Base-by-base conservation (phyloP, 2,797 vertebrate species). In the Acrossocheilus fasciatus region DNA sequence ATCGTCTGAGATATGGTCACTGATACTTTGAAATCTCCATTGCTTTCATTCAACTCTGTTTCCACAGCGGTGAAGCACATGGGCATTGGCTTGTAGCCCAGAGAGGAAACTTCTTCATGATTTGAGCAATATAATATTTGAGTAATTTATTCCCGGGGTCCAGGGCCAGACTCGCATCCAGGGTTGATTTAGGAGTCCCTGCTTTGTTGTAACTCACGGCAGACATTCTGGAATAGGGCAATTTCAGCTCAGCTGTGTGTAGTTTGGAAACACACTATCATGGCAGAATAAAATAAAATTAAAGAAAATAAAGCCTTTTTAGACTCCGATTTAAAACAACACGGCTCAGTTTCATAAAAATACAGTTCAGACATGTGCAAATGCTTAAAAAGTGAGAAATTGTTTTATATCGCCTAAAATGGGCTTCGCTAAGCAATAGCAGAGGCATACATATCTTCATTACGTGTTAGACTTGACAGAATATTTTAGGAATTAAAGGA, bases 111-210 rank as follows among this genome's bases (percentile, higher is more conserved):
- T 82, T 85, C 81, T 82, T 83, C 84, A 80, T 74, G 83, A 90
- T 91, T 87, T 85, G 88, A 90, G 85, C 88, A 87, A 90, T 91
- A 90, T 90, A 90, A 89, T 87, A 86, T 77, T 76, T 30, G 43
- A 84, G 86, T 89, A 84, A 89, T 90, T 90, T 90, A 86, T 89
- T 81, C 74, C 80, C 9, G 36, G 57, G 77, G 84, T 87, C 59
- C 18, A 30, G 64, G 75, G 81, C 85, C 85, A 80, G 52, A 82
- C 77, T 87, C 45, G 62, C 77, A 86, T 86, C 81, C 70, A 84
- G 57, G 76, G 83, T 66, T 87, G 85, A 90, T 91, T 91, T 89
- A 90, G 54, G 89, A 82, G 81, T 89, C 90, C 88, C 90, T 66
- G 41, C 81, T 84, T 87, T 81, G 84, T 86, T 83, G 78, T 91